Evolutionary conservation across 2,888 invertebrate species (phyloP), one percentile per base, ranked within the genome.

Genomic region (Melanargia galathea): DNA sequence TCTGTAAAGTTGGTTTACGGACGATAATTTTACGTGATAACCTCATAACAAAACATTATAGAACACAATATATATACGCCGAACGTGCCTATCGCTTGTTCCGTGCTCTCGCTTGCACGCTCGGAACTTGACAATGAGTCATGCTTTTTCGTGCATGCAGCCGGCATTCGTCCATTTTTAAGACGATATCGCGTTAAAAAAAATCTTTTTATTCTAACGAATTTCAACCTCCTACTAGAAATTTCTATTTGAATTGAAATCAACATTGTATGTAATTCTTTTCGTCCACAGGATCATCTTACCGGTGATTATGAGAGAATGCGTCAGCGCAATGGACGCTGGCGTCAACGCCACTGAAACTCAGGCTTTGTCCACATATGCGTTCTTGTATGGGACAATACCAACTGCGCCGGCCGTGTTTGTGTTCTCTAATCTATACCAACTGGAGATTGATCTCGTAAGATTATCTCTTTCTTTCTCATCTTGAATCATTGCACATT

Each of bases 321-420:
- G 96, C 20, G 95, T 98, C 0, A 96, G 95, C 75, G 90, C 97
- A 3, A 84, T 96, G 60, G 92, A 94, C 64, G 93, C 95, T 7
- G 96, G 96, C 0, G 83, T 79, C 0, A 94, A 95, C 76, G 92
- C 93, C 16, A 94, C 95, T 18, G 96, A 96, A 73, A 96, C 97
- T 0, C 91, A 94, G 10, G 96, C 97, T 69, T 88, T 97, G 63
- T 96, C 97, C 70, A 98, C 97, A 45, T 98, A 97, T 82, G 98
- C 97, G 0, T 99, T 99, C 87, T 92, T 99, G 0, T 98, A 98
- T 80, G 98, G 99, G 60, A 98, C 98, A 0, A 96, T 99, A 83
- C 99, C 99, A 0, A 95, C 98, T 1, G 98, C 98, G 0, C 98
- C 98, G 0, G 97, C 97, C n/a, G 97, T 98, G 0, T 98, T 98